Evolutionary conservation across 2,888 invertebrate species (phyloP).

Genomic region (Tanypteryx hageni): DNA sequence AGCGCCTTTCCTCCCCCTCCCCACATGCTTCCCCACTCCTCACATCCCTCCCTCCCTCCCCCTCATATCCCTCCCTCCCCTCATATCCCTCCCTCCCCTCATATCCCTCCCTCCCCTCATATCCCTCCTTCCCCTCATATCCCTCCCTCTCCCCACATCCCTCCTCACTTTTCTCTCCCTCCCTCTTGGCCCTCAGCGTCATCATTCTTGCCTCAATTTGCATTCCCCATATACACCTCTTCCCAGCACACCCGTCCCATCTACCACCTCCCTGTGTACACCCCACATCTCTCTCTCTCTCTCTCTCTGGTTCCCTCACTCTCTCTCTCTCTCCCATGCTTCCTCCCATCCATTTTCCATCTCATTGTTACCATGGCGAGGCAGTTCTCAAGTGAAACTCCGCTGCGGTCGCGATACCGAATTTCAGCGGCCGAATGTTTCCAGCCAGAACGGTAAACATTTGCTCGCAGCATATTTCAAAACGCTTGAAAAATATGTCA

Average conservation of each 20-base stretch:
- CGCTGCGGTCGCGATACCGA: not conserved
- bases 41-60: too few relatives aligned
- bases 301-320: too few relatives aligned
- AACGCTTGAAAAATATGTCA: not conserved
- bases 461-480: not conserved
- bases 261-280: not conserved
- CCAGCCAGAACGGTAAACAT: not conserved
- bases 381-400: not conserved
- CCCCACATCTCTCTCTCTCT: too few relatives aligned
- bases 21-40: too few relatives aligned
- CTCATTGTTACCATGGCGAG: not conserved
- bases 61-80: too few relatives aligned
- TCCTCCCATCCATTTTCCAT: not conserved
- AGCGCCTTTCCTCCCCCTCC: too few relatives aligned
- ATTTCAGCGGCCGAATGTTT: not conserved
- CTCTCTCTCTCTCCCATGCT: too few relatives aligned
- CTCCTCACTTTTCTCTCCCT: not conserved
- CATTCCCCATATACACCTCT: slow-evolving; percentile 16
- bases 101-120: too few relatives aligned
- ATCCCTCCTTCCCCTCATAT: too few relatives aligned
- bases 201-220: slow-evolving; percentile 29
- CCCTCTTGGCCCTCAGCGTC: not conserved
- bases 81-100: too few relatives aligned
- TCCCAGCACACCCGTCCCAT: not conserved
- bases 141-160: not conserved